phyloP scores from a whole-genome alignment of 2,888 invertebrate species.

The Clitarchus hookeri region DNA sequence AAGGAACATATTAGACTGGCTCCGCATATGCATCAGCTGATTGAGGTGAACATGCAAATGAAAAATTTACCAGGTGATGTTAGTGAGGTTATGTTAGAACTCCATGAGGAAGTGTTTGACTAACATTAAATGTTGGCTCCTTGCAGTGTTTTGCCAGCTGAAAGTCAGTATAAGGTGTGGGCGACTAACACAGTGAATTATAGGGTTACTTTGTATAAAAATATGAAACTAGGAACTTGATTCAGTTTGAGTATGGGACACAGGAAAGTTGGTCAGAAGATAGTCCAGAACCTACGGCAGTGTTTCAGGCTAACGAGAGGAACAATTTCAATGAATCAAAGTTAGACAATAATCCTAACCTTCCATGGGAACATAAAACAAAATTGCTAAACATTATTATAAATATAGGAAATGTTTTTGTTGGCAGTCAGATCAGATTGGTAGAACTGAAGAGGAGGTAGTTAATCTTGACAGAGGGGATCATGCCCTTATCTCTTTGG shows the following conservation, averaged over 20 bases:
- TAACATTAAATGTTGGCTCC: neutral
- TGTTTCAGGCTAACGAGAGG: neutral
- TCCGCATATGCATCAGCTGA: neutral
- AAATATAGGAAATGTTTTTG: neutral
- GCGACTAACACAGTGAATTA: neutral
- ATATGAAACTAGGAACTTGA: neutral
- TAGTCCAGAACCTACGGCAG: neutral
- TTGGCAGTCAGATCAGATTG: neutral
- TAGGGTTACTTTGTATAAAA: neutral
- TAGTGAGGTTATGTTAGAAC: neutral
- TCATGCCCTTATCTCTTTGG: neutral
- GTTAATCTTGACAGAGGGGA: neutral
- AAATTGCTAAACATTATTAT: neutral
- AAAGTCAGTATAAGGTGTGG: neutral
- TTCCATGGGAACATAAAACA: neutral
- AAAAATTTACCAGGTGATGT: neutral
- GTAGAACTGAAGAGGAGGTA: neutral
- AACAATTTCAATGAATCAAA: too few species aligned
- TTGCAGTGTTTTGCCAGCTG: neutral
- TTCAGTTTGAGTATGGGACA: neutral
- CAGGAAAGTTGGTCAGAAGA: neutral
- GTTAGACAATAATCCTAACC: neutral
- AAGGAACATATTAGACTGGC: neutral
- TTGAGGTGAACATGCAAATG: neutral
- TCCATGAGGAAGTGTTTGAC: neutral